Conservation (phyloP, 1,140 invertebrate species). For the Xylocopa sonorina region DNA sequence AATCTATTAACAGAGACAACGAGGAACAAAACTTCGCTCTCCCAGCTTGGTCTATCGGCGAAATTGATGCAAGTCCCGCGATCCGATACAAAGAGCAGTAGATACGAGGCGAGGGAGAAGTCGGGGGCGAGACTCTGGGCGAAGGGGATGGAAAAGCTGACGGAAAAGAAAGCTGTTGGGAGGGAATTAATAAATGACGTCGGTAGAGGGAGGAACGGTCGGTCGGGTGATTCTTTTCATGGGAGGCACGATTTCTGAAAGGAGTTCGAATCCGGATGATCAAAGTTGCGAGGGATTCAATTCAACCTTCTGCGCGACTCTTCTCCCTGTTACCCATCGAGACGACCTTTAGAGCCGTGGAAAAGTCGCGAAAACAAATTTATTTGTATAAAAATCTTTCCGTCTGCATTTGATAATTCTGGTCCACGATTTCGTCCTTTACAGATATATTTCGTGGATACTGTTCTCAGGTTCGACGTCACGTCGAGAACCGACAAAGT, state of each 20-base stretch:
- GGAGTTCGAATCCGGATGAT: constrained; percentile 49
- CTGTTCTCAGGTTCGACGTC: no score
- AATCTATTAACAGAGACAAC: background rate
- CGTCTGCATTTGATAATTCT: no score
- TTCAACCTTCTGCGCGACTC: constrained; percentile 56
- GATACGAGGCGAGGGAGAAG: constrained; percentile 10
- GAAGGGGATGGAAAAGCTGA: constrained; percentile 4
- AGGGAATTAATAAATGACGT: constrained; percentile 71
- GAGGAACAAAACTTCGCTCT: background rate
- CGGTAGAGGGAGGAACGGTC: constrained; percentile 14
- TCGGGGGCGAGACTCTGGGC: constrained; percentile 1
- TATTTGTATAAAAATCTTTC: constrained; percentile 61
- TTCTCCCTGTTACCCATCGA: background rate
- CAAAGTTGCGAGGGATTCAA: constrained; percentile 63
- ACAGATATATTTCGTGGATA: no score
- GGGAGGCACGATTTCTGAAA: constrained; percentile 58
- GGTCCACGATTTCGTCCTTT: no score
- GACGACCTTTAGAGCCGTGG: constrained; percentile 45
- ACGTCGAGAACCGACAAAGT: no score
- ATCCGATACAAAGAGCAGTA: background rate
- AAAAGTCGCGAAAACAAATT: constrained; percentile 64
- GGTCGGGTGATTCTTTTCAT: constrained; percentile 57
- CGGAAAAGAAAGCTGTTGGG: constrained; percentile 39
- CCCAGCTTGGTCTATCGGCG: background rate
- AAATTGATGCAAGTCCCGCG: constrained; percentile 33